Conservation (phyloP, 2,797 vertebrate genomes). For the Chiropotes sagulatus region DNA sequence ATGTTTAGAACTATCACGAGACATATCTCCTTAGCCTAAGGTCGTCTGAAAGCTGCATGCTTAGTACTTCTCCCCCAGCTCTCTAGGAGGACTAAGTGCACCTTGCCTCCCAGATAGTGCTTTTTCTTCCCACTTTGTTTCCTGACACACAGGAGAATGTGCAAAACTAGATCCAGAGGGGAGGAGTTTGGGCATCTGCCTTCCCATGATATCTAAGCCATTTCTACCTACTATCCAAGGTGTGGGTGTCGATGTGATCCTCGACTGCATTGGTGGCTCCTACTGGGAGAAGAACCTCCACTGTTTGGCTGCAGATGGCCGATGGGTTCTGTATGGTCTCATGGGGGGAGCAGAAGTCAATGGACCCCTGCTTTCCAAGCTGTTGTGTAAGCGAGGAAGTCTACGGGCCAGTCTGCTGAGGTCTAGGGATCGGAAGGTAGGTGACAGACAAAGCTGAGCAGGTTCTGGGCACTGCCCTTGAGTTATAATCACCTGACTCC, state of each 20-base stretch:
- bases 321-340: conserved; percentile 90
- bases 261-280: conserved; percentile 88
- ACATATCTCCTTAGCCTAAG: background rate
- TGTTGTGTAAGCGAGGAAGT: conserved; percentile 88
- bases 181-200: background rate
- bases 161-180: background rate
- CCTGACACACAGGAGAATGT: background rate
- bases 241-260: conserved; percentile 87
- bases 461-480: no score
- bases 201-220: background rate
- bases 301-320: conserved; percentile 86
- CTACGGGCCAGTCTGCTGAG: conserved; percentile 87
- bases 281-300: conserved; percentile 89
- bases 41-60: background rate
- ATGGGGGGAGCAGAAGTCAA: conserved; percentile 86
- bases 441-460: background rate
- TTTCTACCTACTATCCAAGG: conserved; percentile 75
- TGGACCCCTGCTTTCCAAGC: conserved; percentile 86
- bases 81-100: background rate
- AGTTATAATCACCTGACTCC: no score
- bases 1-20: background rate
- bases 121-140: background rate
- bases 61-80: background rate
- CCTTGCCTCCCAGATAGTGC: background rate
- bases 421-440: conserved; percentile 84